Conservation (phyloP, 2,888 invertebrate species). For the Meghimatium bilineatum region DNA sequence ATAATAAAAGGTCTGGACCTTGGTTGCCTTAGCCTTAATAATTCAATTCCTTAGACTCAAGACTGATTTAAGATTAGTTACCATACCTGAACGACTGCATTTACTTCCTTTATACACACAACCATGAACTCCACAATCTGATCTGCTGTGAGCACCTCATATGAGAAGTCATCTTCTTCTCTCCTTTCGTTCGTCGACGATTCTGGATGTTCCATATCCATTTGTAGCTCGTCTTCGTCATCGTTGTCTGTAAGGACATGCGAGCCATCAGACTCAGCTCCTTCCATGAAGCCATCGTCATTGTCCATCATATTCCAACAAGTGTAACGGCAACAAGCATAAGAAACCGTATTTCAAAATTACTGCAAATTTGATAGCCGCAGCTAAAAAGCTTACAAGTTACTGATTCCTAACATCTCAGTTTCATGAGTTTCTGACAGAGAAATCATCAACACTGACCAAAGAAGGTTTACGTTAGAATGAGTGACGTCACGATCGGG, state of each 20-base stretch:
- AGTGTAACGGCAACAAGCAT: constrained; percentile 16
- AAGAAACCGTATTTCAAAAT: constrained; percentile 9
- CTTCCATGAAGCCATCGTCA: constrained; percentile 90
- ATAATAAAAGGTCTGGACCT: too few species aligned
- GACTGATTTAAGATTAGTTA: too few species aligned
- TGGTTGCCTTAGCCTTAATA: too few species aligned
- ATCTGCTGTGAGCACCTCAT: constrained; percentile 94
- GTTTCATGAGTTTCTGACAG: neutral
- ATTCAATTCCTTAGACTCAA: too few species aligned
- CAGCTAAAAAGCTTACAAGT: constrained; percentile 10
- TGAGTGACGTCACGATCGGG: constrained; percentile 72
- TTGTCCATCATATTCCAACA: constrained; percentile 86
- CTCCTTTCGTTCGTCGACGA: constrained; percentile 69
- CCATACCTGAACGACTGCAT: constrained; percentile 92
- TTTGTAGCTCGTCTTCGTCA: constrained; percentile 94
- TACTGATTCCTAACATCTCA: neutral
- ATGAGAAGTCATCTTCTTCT: constrained; percentile 89
- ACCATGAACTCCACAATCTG: constrained; percentile 99
- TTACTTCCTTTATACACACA: constrained; percentile 97
- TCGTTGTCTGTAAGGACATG: constrained; percentile 78
- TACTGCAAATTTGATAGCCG: constrained; percentile 1
- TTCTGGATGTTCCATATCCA: constrained; percentile 79
- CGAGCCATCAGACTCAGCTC: constrained; percentile 82
- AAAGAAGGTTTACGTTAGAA: constrained; percentile 63
- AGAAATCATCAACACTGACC: constrained; percentile 48